Base-by-base conservation (phyloP, 2,113 vertebrate genomes). In the Murina feae region DNA sequence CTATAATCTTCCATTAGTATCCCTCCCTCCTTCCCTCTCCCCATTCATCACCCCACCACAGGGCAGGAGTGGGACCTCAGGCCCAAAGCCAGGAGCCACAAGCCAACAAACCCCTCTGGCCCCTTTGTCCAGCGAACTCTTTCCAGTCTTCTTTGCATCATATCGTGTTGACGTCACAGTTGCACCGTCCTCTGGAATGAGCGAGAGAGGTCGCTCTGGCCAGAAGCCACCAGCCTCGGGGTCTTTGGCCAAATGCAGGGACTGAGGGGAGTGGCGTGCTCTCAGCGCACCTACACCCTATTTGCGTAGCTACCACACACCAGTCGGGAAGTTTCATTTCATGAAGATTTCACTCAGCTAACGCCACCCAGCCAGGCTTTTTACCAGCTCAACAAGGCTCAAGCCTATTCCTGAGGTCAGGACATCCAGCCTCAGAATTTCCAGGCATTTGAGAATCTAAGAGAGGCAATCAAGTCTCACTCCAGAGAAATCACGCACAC, bases 381-480 rank as follows among this genome's bases (percentile, higher is more conserved):
- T 37, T 72, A 91, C 2, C 86, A 60, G 44, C 20, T 63, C 71
- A n/a, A n/a, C 12, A 39, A 65, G 37, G 13, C 37, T 63, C 23
- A 23, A 20, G 20, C 12, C 69, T 83, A 25, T 30, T 68, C 91
- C 63, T 86, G 49, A 89, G 83, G 58, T 71, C 84, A 95, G 42
- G 42, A 23, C 69, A 63, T 53, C 32, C n/a, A 65, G 42, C 21
- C 58, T 91, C 10, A 37, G 79, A 76, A 80, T 80, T 89, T 90
- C 66, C 47, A 93, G 28, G 74, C 68, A 80, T 89, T 89, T 94
- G 47, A 89, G 49, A 92, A 69, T 71, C 47, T 76, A 49, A 91
- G 83, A 88, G 88, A 93, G 95, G 47, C 72, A 78, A 17, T 17
- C 13, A 5, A 79, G 66, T 92, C 78, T 78, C 32, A 6, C 11